Evolutionary conservation across 2,888 invertebrate genomes (phyloP), one percentile per base, ranked within the genome.

Genomic region (Aproaerema taeniolella): DNA sequence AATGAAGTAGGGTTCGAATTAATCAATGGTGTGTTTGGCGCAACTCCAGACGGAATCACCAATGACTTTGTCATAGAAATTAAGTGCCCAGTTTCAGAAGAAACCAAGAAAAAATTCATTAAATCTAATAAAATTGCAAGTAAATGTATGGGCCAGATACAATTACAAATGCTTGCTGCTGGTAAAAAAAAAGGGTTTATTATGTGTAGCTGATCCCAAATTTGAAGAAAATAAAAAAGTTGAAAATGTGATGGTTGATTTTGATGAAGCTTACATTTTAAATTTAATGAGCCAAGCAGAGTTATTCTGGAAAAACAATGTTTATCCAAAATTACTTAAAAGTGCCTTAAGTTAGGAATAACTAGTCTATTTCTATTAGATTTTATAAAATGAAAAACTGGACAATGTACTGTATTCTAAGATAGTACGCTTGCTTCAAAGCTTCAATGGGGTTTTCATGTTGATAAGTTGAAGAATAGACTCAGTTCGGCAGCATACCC

Each of bases 191-290:
- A 42, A 30, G n/a, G 42, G 33, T 12, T 13, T 42, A 2, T 47
- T 47, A 29, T 43, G 43, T 33, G 28, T 47, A 10, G 43, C 44
- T 12, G 42, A 47, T 26, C 46, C 46, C 11, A 15, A 17, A 1
- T 46, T 47, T 31, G 43, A 47, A 36, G n/a, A n/a, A 26, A 47
- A 36, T 16, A 42, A 42, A 38, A 29, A 25, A 32, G 3, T 33
- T 0, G 6, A 32, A 5, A 24, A 17, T 2, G 11, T 16, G 1
- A 34, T 39, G 36, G 5, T 39, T 1, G n/a, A 38, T 2, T 43
- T 36, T 37, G 38, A 46, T 24, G n/a, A 25, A 17, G 24, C 6
- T 3, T 38, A 34, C 33, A 28, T 33, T 8, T 15, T 32, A 2
- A 36, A 38, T n/a, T 14, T 42, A 12, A 14, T 46, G n/a, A 5